Conservation (phyloP, 2,797 vertebrate species). For the Coccyzus lansbergi region DNA sequence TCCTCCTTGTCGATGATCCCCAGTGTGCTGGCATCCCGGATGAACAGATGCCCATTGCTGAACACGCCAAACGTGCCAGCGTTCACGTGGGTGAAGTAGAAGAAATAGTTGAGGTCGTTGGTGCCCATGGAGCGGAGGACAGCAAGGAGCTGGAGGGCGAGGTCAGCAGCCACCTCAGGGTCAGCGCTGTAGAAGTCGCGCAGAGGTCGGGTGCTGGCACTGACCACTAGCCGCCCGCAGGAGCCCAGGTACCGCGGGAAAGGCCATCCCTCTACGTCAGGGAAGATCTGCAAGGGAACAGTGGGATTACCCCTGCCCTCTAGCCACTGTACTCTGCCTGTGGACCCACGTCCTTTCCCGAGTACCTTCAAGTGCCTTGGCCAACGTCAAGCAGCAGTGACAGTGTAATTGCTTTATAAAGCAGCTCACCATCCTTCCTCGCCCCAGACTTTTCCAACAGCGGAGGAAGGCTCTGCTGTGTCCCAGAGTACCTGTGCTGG, state of each 20-base stretch:
- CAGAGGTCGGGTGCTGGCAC: slow-evolving; percentile 76
- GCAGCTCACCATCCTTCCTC: not conserved
- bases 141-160: slow-evolving; percentile 82
- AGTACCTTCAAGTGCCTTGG: not conserved
- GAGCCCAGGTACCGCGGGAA: slow-evolving; percentile 86
- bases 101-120: slow-evolving; percentile 85
- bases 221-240: slow-evolving; percentile 82
- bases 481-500: not conserved
- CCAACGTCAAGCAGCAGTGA: not conserved
- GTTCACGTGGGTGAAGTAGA: slow-evolving; percentile 82
- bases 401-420: not conserved
- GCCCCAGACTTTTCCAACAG: not conserved
- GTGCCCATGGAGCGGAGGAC: slow-evolving; percentile 79
- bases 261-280: slow-evolving; percentile 84
- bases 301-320: no score
- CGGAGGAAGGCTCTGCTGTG: not conserved
- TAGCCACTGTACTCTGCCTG: accelerated
- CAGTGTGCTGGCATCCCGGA: slow-evolving; percentile 83
- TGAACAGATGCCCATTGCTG: slow-evolving; percentile 82
- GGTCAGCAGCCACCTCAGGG: slow-evolving; percentile 76
- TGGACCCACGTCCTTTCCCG: not conserved
- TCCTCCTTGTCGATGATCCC: slow-evolving; percentile 86
- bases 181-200: slow-evolving; percentile 68
- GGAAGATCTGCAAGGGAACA: slow-evolving; percentile 79
- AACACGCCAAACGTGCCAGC: slow-evolving; percentile 82